Evolutionary conservation across 2,888 invertebrate species (phyloP).

Genomic region (Zootermopsis nevadensis): DNA sequence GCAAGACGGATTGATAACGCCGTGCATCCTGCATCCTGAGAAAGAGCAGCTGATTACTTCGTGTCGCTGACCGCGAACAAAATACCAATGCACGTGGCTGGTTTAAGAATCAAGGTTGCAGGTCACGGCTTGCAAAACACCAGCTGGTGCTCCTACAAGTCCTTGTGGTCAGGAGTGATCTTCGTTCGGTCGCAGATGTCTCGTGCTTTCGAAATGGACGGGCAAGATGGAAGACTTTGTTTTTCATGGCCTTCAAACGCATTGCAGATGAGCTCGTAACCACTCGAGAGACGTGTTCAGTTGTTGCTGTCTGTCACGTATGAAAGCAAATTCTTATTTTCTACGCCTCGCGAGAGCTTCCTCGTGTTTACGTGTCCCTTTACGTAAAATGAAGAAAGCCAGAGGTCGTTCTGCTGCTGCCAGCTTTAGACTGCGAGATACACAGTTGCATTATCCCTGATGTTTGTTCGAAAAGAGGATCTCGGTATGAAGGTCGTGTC

Average conservation of each 20-base stretch:
- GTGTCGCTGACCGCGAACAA: background rate
- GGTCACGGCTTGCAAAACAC: background rate
- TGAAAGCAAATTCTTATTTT: background rate
- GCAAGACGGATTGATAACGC: too few relatives aligned
- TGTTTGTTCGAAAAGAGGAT: too few relatives aligned
- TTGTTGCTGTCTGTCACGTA: background rate
- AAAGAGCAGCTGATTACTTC: background rate
- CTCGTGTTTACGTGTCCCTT: too few relatives aligned
- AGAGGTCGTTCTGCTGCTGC: too few relatives aligned
- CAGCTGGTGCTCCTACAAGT: background rate
- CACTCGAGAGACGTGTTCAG: background rate
- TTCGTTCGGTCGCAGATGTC: background rate
- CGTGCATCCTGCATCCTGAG: too few relatives aligned
- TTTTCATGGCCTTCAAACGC: background rate
- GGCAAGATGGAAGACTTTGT: slow-evolving; percentile 23
- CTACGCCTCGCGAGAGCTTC: too few relatives aligned
- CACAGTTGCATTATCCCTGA: too few relatives aligned
- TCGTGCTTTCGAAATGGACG: background rate
- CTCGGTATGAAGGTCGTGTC: too few relatives aligned
- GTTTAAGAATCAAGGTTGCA: background rate
- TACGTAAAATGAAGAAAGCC: too few relatives aligned
- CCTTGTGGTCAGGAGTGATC: background rate
- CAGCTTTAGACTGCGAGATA: too few relatives aligned
- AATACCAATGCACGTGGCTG: background rate
- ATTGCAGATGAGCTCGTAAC: background rate